A percentile compares a stretch with the other conserved stretches of the same genome.
Conservation (phyloP, 2,797 vertebrate genomes). For the Mastacembelus armatus region DNA sequence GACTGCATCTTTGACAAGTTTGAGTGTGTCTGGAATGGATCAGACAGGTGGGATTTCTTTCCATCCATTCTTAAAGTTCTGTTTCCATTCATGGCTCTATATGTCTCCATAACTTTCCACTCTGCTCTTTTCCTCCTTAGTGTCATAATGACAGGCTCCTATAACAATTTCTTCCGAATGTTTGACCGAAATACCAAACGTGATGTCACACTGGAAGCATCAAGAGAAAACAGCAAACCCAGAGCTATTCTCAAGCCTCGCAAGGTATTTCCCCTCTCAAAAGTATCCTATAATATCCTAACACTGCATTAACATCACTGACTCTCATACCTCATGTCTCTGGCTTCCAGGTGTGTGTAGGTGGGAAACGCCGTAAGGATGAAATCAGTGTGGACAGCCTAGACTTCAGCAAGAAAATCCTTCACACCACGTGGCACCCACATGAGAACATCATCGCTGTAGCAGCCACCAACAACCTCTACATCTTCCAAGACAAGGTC, state of each 20-base stretch:
- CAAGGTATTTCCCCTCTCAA: slow-evolving; percentile 79
- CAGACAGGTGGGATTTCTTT: slow-evolving; percentile 90
- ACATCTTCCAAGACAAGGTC: slow-evolving; percentile 99
- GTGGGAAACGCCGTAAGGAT: slow-evolving; percentile 96
- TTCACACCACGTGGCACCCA: slow-evolving; percentile 99
- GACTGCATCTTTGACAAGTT: slow-evolving; percentile 99
- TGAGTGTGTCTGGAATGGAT: slow-evolving; percentile 99
- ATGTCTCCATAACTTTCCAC: background rate
- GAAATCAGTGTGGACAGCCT: slow-evolving; percentile 99
- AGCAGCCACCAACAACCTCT: slow-evolving; percentile 99
- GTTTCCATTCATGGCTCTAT: background rate
- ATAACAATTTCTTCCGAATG: slow-evolving; percentile 98
- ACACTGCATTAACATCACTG: background rate
- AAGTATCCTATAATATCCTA: too few relatives aligned
- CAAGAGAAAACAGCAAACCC: slow-evolving; percentile 95
- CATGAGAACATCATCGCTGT: slow-evolving; percentile 99
- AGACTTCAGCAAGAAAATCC: slow-evolving; percentile 99
- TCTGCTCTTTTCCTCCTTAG: slow-evolving; percentile 70
- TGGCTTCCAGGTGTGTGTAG: slow-evolving; percentile 90
- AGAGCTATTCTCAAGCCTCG: slow-evolving; percentile 92
- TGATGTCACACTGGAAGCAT: slow-evolving; percentile 92
- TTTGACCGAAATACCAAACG: slow-evolving; percentile 91
- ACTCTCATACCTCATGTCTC: slow-evolving; percentile 8
- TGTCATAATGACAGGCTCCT: slow-evolving; percentile 95
- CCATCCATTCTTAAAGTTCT: background rate